Base-by-base conservation (phyloP, 1,140 invertebrate genomes). In the Macrosteles quadrilineatus region DNA sequence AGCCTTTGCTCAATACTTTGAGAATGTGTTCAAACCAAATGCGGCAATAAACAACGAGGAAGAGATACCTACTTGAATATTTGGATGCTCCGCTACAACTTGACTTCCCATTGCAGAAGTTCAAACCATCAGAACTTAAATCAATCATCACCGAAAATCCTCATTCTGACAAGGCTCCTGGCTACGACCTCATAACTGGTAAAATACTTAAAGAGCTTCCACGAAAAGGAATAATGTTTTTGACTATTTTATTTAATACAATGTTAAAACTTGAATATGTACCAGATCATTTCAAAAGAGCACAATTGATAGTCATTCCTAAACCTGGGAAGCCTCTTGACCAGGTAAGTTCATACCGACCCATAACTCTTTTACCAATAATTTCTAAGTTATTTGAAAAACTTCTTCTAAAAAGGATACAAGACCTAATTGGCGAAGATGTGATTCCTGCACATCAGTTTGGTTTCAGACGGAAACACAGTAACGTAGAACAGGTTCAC, bases 291-390 rank as follows among this genome's bases (percentile, higher is more conserved):
- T 80, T 76, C 76, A 76, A 80, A 72, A 40, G 74, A 25, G 75
- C 78, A 0, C 25, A 72, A 69, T 75, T 81, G 12, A 73, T 80
- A 9, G 75, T 77, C 11, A 76, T 79, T 6, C 75, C 74, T 0
- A 80, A 79, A 69, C 68, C 74, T 32, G 69, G 73, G 14, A 73
- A 70, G 62, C 47, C 71, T 50, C 67, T 62, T 9, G 25, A 72
- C n/a, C 57, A 72, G 0, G 43, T 72, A 0, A 64, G 74, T 1
- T 73, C 74, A 9, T 73, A 74, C 29, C 25, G 79, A 43, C 78
- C 77, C 4, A 79, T 80, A 45, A 70, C 75, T 29, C 50, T 79
- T 45, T 68, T 79, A 11, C 75, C 77, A 29, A 57, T 47, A 2
- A 43, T 72, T 29, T 71, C 71, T 21, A 74, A 75, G 67, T 2